Conservation (phyloP, 2,888 invertebrate genomes). For the Xestia c-nigrum region DNA sequence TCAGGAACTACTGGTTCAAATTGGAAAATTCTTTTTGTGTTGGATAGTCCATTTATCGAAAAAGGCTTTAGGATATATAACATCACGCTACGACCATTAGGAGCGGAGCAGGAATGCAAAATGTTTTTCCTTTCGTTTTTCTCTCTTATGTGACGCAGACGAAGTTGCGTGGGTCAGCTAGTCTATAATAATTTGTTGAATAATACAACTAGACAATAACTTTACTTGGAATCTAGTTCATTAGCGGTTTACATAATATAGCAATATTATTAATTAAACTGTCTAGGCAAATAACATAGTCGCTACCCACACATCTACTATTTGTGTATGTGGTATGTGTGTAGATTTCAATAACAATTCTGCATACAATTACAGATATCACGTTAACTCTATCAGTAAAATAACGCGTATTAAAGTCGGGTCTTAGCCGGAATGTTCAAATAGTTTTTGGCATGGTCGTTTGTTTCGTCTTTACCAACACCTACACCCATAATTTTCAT, state of each 20-base stretch:
- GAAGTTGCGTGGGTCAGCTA: no score
- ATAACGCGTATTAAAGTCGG: background rate
- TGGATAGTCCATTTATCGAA: no score
- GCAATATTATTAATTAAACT: background rate
- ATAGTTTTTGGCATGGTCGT: background rate
- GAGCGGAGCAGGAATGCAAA: no score
- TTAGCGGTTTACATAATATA: slow-evolving; percentile 19
- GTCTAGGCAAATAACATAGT: background rate
- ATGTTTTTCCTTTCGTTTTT: no score
- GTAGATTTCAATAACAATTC: background rate
- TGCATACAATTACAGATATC: background rate
- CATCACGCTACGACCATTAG: no score
- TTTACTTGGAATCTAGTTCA: slow-evolving; percentile 26
- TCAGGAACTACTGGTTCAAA: no score
- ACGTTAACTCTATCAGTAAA: background rate
- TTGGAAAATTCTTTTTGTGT: no score
- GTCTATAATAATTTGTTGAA: background rate
- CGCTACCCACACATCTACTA: background rate
- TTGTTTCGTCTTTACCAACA: background rate
- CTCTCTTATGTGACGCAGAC: no score
- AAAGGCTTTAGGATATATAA: no score
- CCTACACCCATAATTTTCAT: background rate
- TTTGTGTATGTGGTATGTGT: no score
- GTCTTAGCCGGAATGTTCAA: background rate
- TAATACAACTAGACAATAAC: background rate